Evolutionary conservation across 2,888 invertebrate species (phyloP).

Genomic region (Trichogramma dendrolimi): DNA sequence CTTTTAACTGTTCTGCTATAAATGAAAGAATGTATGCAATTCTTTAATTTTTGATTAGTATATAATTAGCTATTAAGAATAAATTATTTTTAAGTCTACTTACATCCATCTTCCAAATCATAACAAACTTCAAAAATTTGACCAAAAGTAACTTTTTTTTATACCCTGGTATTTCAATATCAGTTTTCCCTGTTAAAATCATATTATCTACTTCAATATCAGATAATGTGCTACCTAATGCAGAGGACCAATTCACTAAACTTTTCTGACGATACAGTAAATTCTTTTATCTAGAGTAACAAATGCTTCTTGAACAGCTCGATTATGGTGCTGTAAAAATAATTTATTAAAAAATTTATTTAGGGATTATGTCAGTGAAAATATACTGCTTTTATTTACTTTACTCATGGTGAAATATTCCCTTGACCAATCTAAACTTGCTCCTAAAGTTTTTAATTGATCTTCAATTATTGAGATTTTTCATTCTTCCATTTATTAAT

Average conservation of each 20-base stretch:
- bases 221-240: conserved; percentile 83
- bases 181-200: conserved; percentile 63
- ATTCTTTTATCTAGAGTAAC: conserved; percentile 71
- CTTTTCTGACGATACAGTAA: conserved; percentile 71
- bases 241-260: conserved; percentile 91
- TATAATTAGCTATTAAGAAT: conserved; percentile 1
- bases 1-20: conserved; percentile 65
- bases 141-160: conserved; percentile 74
- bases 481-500: conserved; percentile 84
- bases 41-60: neutral
- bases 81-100: conserved; percentile 18
- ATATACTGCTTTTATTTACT: conserved; percentile 45
- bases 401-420: conserved; percentile 87
- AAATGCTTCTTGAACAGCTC: conserved; percentile 83
- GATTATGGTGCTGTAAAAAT: conserved; percentile 58
- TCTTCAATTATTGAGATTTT: conserved; percentile 65
- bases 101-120: conserved; percentile 57
- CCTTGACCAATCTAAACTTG: conserved; percentile 81
- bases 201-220: conserved; percentile 85
- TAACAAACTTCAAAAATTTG: conserved; percentile 73
- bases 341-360: neutral
- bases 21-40: neutral
- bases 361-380: neutral
- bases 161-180: conserved; percentile 70
- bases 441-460: conserved; percentile 77